Conservation (phyloP, 2,113 vertebrate genomes). For the Physeter macrocephalus region DNA sequence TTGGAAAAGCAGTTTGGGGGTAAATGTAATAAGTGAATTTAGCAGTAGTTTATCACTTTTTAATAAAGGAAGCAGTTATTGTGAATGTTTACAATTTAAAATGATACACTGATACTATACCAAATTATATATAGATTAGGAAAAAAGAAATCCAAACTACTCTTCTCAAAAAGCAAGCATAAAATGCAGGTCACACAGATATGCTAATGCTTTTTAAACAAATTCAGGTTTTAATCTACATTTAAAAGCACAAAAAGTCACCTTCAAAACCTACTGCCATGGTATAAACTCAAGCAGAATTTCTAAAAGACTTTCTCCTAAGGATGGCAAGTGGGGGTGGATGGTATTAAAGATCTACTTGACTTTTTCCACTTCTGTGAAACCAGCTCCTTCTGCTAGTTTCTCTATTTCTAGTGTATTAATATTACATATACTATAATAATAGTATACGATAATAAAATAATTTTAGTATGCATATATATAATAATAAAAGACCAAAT, state of each 20-base stretch:
- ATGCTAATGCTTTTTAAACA: slow-evolving; percentile 1
- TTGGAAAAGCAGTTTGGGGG: not conserved
- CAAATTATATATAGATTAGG: not conserved
- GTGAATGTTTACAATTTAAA: slow-evolving; percentile 1
- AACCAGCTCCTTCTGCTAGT: not conserved
- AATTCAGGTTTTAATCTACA: slow-evolving; percentile 30
- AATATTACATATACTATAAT: not conserved
- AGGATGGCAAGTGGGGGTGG: not conserved
- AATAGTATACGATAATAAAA: not conserved
- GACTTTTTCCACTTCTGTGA: not conserved
- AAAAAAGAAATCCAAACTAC: not conserved
- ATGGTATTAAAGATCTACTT: not conserved
- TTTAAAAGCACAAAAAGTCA: slow-evolving; percentile 6
- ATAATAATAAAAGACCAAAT: not conserved
- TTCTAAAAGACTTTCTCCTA: not conserved
- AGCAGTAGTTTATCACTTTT: not conserved
- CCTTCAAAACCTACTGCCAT: not conserved
- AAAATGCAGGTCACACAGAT: not conserved
- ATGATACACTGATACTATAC: not conserved
- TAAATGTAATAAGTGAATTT: not conserved
- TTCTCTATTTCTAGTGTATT: not conserved
- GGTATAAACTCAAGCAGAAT: not conserved
- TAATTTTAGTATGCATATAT: not conserved
- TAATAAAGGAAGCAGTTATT: not conserved
- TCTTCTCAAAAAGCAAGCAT: not conserved